Evolutionary conservation across 2,888 invertebrate genomes (phyloP), one percentile per base, ranked within the genome.

Genomic region (Timema podura): DNA sequence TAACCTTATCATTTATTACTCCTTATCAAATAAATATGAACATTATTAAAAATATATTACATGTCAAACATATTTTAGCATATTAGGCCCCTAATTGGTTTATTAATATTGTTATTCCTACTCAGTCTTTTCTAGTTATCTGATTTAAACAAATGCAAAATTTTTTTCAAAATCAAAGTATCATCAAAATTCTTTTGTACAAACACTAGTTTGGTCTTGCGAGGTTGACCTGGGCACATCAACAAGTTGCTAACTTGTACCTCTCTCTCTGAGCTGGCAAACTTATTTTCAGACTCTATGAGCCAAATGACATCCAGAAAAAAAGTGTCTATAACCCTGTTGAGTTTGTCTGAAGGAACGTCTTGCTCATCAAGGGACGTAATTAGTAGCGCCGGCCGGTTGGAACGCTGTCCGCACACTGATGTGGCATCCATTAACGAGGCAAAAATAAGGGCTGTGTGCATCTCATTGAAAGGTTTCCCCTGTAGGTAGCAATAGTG

Each of bases 401-500:
- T 65, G 6, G 48, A 16, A 5, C 49, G 46, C 45, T 51, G 68
- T 5, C 75, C 74, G 74, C 78, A 78, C 30, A 76, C 76, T 65
- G 76, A 71, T 8, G 74, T 71, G 59, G 78, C 76, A 75, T 80
- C 79, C 47, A 80, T 68, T 45, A 81, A 70, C 59, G 75, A 74
- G 6, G 79, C 77, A 51, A 75, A 73, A n/a, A 79, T 68, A 47
- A 78, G 75, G 15, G 79, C 79, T 6, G 77, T 72, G 6, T 67
- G 70, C 68, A 72, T 69, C 59, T 68, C 70, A 59, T 74, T 44
- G 48, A 68, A 71, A 71, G 69, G 61, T 73, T 15, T 75, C 47
- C 66, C 76, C 64, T 49, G 49, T 11, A 16, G 45, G 44, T 74
- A 73, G 64, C 76, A 78, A 74, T 80, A 81, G 16, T 74, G 73